Conservation (phyloP, 2,113 vertebrate species). For the Rousettus leschenaultii region DNA sequence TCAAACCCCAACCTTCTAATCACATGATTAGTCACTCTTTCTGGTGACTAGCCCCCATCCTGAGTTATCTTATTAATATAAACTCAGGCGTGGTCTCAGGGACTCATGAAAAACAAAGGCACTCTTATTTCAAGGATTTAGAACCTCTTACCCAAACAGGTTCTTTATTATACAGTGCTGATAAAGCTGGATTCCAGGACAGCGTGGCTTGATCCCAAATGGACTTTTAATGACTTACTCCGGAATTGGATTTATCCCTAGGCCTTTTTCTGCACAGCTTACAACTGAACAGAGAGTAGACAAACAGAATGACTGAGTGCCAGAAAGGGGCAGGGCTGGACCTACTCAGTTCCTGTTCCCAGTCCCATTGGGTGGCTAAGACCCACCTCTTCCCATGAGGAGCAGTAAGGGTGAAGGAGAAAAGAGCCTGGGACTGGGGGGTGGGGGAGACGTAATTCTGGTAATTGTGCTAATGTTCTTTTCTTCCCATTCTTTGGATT, state of each 20-base stretch:
- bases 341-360: background rate
- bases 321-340: background rate
- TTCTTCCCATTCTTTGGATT: background rate
- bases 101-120: background rate
- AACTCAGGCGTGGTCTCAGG: background rate
- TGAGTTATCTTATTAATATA: background rate
- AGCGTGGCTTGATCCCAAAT: background rate
- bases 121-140: background rate
- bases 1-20: background rate
- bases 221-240: constrained; percentile 44
- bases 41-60: background rate
- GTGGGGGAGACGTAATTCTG: constrained; percentile 74
- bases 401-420: no score
- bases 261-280: background rate
- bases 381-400: background rate
- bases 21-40: background rate
- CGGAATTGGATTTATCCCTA: background rate
- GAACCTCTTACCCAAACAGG: background rate
- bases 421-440: background rate
- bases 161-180: background rate
- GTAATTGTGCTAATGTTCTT: constrained; percentile 72
- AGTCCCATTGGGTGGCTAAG: no score
- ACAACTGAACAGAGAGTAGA: background rate
- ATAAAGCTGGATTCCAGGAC: background rate
- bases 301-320: background rate